Percentiles rank a stretch among this genome's conserved stretches.
Conservation (phyloP, 2,797 vertebrate species). For the Spinibarbus caldwelli region DNA sequence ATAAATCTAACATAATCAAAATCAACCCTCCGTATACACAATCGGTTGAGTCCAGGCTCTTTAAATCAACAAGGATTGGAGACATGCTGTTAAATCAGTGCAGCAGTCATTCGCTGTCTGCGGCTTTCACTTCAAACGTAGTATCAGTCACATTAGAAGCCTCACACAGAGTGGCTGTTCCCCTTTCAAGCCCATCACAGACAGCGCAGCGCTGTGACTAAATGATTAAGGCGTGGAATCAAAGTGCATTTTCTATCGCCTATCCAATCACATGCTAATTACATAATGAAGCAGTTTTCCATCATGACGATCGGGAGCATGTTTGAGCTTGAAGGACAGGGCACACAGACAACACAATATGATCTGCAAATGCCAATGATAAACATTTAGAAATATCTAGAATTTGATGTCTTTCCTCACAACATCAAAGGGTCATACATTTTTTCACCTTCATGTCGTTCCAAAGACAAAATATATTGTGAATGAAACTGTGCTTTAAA, state of each 20-base stretch:
- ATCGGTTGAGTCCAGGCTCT: neutral
- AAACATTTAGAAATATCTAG: constrained; percentile 25
- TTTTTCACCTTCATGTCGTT: too few species aligned
- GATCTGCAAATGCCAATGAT: constrained; percentile 38
- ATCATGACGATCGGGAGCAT: constrained; percentile 20
- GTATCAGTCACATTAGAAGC: constrained; percentile 21
- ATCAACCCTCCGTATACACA: constrained; percentile 3
- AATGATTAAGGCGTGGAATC: constrained; percentile 59
- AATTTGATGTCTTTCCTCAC: neutral
- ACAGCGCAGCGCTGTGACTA: constrained; percentile 46
- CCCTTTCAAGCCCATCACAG: constrained; percentile 8
- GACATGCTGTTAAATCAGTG: constrained; percentile 41
- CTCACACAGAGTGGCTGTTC: constrained; percentile 33
- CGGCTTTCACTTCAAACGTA: constrained; percentile 6
- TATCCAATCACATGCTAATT: constrained; percentile 56
- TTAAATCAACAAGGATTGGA: constrained; percentile 42
- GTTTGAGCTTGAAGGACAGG: constrained; percentile 56
- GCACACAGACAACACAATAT: constrained; percentile 27
- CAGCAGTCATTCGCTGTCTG: constrained; percentile 14
- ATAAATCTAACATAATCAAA: constrained; percentile 32
- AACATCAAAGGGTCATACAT: neutral
- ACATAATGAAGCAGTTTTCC: constrained; percentile 55
- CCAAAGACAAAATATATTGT: too few species aligned
- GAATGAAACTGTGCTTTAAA: too few species aligned
- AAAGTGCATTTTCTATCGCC: constrained; percentile 54